A percentile compares a stretch with the other conserved stretches of the same genome.
phyloP scores from a whole-genome alignment of 2,113 vertebrate species.

The Cololabis saira region DNA sequence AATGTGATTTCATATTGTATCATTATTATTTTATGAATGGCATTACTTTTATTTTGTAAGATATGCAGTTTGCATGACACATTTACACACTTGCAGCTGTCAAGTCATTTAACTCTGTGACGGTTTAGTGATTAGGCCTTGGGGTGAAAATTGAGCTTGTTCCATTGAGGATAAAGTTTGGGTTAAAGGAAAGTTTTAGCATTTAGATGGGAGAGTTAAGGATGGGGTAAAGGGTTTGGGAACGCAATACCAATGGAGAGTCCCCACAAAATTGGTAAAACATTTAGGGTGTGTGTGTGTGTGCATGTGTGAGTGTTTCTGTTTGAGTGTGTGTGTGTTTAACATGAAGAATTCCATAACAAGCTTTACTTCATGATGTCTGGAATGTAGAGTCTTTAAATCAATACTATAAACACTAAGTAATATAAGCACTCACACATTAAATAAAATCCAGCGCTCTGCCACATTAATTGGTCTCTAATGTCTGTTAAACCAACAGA shows the following conservation, averaged over 20 bases:
- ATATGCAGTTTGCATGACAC: too few relatives aligned
- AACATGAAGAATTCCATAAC: constrained; percentile 28
- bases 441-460: constrained; percentile 46
- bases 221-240: background rate
- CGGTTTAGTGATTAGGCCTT: background rate
- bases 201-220: background rate
- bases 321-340: background rate
- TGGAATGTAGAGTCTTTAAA: constrained; percentile 39
- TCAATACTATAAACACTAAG: constrained; percentile 58
- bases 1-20: too few relatives aligned
- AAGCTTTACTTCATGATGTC: constrained; percentile 41
- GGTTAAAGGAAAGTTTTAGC: background rate
- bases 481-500: constrained; percentile 67
- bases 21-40: too few relatives aligned
- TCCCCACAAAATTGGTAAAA: background rate
- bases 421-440: constrained; percentile 41
- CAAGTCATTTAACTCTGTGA: background rate
- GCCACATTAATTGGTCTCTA: constrained; percentile 65
- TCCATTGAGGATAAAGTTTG: too few relatives aligned
- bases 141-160: background rate
- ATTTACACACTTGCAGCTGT: too few relatives aligned
- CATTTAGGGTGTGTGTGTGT: background rate
- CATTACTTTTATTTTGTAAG: too few relatives aligned
- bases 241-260: background rate
- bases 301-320: background rate